phyloP scores from a whole-genome alignment of 2,888 invertebrate species.

The Monopis laevigella region DNA sequence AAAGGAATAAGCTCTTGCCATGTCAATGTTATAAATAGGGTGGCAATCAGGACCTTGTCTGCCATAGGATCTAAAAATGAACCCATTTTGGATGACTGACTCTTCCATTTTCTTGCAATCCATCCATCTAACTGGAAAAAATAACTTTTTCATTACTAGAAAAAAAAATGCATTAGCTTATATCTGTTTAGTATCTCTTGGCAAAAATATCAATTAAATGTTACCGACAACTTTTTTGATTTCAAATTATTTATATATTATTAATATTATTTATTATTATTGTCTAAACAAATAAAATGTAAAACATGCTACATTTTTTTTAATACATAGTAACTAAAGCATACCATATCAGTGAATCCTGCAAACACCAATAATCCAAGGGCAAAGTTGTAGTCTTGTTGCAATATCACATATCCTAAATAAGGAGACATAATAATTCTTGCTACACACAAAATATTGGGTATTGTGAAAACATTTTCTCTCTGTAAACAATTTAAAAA shows the following conservation, averaged over 20 bases:
- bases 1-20: conserved; percentile 87
- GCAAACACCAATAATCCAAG: conserved; percentile 85
- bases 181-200: too few species aligned
- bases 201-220: too few species aligned
- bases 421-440: conserved; percentile 89
- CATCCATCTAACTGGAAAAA: conserved; percentile 86
- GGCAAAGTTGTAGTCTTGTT: conserved; percentile 82
- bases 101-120: conserved; percentile 92
- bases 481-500: conserved; percentile 40
- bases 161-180: neutral
- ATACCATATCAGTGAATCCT: conserved; percentile 91
- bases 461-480: conserved; percentile 94
- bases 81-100: conserved; percentile 92
- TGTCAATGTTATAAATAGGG: conserved; percentile 87
- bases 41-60: conserved; percentile 93
- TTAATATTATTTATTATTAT: too few species aligned
- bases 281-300: too few species aligned
- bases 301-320: too few species aligned
- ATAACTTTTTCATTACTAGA: conserved; percentile 7
- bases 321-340: too few species aligned
- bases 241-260: too few species aligned
- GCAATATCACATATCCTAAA: conserved; percentile 87
- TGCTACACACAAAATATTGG: conserved; percentile 88
- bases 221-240: too few species aligned
- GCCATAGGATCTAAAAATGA: conserved; percentile 97